Percentiles rank a stretch among this genome's conserved stretches.
These are phyloP conservation scores for Limonius californicus DNA, from an alignment of 1,140 invertebrate genomes.

Conservation along the genomic window DNA sequence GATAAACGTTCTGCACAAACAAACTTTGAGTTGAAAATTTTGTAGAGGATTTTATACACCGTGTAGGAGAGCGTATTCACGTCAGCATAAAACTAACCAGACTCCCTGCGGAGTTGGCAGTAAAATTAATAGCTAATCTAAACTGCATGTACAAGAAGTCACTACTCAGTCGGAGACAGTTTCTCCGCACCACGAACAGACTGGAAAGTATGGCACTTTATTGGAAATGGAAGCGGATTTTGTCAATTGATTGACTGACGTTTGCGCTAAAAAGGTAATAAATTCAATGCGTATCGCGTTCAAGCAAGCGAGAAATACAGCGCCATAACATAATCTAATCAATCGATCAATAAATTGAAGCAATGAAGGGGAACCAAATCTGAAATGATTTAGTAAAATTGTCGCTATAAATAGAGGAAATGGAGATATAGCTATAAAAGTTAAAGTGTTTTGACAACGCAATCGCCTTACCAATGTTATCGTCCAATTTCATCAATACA, in stretches of 20 bases:
- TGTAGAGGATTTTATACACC: not conserved
- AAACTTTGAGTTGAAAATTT: not conserved
- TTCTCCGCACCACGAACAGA: not conserved
- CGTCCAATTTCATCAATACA: too few species aligned
- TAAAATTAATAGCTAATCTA: not conserved
- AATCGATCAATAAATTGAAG: slow-evolving; percentile 19
- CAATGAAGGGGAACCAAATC: slow-evolving; percentile 1
- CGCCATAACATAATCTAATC: slow-evolving; percentile 16
- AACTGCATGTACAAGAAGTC: too few species aligned
- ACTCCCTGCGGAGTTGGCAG: not conserved
- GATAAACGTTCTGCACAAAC: not conserved
- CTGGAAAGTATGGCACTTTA: not conserved
- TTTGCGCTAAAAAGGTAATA: not conserved
- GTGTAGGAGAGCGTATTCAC: not conserved
- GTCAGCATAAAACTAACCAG: not conserved
- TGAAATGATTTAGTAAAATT: not conserved
- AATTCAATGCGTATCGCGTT: slow-evolving; percentile 1
- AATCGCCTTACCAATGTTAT: too few species aligned
- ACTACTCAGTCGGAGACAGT: too few species aligned
- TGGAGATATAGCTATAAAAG: not conserved
- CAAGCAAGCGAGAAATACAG: not conserved
- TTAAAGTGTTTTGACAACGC: too few species aligned
- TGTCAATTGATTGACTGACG: slow-evolving; percentile 1
- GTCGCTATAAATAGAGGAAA: not conserved
- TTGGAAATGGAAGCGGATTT: not conserved